phyloP scores from a whole-genome alignment of 2,888 invertebrate species.

The Lithophane semibrunnea region DNA sequence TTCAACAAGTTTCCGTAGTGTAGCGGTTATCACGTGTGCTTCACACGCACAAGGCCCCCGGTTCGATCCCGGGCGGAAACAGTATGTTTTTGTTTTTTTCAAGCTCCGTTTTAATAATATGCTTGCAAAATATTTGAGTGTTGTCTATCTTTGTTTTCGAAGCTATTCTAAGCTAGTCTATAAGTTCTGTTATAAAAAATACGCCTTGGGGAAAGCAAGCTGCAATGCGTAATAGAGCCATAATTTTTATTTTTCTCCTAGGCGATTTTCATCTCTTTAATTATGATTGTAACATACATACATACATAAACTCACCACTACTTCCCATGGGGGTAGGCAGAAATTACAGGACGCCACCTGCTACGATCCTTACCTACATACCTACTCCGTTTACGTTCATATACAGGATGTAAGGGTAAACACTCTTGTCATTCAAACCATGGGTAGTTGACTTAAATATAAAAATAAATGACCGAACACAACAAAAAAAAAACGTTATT shows the following conservation, averaged over 20 bases:
- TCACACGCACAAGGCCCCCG: constrained; percentile 94
- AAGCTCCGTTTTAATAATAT: neutral
- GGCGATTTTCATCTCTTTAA: too few relatives aligned
- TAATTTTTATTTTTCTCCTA: neutral
- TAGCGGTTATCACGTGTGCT: constrained; percentile 95
- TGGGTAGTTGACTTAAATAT: too few relatives aligned
- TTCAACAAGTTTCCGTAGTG: constrained; percentile 91
- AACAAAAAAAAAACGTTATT: too few relatives aligned
- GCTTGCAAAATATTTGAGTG: neutral
- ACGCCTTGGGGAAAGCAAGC: neutral
- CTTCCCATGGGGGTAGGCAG: neutral
- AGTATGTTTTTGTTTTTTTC: constrained; percentile 58
- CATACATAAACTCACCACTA: neutral
- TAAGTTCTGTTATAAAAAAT: neutral
- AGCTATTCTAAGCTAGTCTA: too few relatives aligned
- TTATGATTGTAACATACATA: neutral
- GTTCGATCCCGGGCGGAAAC: constrained; percentile 93
- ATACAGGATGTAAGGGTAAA: too few relatives aligned
- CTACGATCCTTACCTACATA: too few relatives aligned
- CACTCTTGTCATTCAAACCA: too few relatives aligned
- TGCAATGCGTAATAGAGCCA: neutral
- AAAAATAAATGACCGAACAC: too few relatives aligned
- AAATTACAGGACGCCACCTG: too few relatives aligned
- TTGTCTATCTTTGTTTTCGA: neutral
- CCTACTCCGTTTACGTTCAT: too few relatives aligned